Evolutionary conservation across 1,140 invertebrate genomes (phyloP).

Genomic region (Calephelis nemesis): DNA sequence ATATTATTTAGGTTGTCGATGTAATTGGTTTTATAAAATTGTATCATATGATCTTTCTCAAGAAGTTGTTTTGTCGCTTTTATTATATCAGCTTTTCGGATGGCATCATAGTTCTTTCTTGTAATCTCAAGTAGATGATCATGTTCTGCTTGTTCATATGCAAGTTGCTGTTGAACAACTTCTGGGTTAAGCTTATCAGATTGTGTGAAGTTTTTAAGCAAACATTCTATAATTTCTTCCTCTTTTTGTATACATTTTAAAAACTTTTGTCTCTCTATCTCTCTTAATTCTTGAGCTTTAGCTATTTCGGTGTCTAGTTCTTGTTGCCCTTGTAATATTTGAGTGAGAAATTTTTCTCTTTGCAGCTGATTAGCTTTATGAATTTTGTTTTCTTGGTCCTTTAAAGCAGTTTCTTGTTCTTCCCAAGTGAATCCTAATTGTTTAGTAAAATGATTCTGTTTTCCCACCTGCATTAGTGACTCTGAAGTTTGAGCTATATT

Average conservation of each 20-base stretch:
- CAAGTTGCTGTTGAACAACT: constrained; percentile 81
- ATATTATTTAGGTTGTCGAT: constrained; percentile 80
- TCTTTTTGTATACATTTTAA: constrained; percentile 80
- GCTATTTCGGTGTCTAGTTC: constrained; percentile 83
- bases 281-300: constrained; percentile 83
- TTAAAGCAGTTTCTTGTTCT: constrained; percentile 65
- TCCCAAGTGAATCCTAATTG: constrained; percentile 62
- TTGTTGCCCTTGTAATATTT: constrained; percentile 82
- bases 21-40: constrained; percentile 80
- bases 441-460: constrained; percentile 55
- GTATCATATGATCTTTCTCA: constrained; percentile 81
- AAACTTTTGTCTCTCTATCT: constrained; percentile 81
- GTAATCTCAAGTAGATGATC: constrained; percentile 80
- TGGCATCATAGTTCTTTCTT: constrained; percentile 75
- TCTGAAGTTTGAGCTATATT: constrained; percentile 37
- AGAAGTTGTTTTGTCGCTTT: constrained; percentile 84
- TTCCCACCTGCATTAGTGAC: constrained; percentile 36
- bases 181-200: constrained; percentile 80
- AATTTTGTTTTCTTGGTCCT: constrained; percentile 68
- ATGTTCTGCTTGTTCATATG: constrained; percentile 83
- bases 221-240: constrained; percentile 82
- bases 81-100: constrained; percentile 78
- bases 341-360: constrained; percentile 80
- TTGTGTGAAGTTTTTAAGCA: constrained; percentile 83
- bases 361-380: constrained; percentile 71